Conservation (phyloP, 2,888 invertebrate genomes). For the Idaea dimidiata region DNA sequence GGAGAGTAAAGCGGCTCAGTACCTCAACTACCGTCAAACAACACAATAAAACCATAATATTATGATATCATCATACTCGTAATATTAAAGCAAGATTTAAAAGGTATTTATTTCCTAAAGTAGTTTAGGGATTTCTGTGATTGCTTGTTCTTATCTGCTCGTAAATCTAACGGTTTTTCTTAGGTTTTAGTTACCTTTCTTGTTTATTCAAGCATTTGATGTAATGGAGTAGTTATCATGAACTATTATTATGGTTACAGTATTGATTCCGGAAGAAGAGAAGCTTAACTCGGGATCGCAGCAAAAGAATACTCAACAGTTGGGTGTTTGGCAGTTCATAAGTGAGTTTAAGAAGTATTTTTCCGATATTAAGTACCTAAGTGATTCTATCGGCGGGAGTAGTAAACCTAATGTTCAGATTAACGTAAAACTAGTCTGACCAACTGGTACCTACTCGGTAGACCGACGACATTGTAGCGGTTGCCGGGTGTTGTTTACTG, state of each 20-base stretch:
- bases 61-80: neutral
- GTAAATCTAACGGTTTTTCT: neutral
- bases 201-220: neutral
- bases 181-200: neutral
- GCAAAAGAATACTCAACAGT: neutral
- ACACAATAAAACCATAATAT: neutral
- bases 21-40: neutral
- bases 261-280: constrained; percentile 37
- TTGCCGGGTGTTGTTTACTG: too few relatives aligned
- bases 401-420: neutral
- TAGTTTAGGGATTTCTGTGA: neutral
- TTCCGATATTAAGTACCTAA: neutral
- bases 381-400: neutral
- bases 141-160: neutral
- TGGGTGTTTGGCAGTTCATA: constrained; percentile 40
- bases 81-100: neutral
- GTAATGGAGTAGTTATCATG: neutral
- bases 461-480: too few relatives aligned
- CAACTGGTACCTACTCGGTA: too few relatives aligned
- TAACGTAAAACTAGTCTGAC: too few relatives aligned
- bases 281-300: constrained; percentile 24
- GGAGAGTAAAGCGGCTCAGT: neutral
- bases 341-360: constrained; percentile 40
- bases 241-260: constrained; percentile 30
- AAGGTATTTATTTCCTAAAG: neutral